Evolutionary conservation across 64 coral and sea anemone genomes (phyloP).

Genomic region (Cladopsammia gracilis): DNA sequence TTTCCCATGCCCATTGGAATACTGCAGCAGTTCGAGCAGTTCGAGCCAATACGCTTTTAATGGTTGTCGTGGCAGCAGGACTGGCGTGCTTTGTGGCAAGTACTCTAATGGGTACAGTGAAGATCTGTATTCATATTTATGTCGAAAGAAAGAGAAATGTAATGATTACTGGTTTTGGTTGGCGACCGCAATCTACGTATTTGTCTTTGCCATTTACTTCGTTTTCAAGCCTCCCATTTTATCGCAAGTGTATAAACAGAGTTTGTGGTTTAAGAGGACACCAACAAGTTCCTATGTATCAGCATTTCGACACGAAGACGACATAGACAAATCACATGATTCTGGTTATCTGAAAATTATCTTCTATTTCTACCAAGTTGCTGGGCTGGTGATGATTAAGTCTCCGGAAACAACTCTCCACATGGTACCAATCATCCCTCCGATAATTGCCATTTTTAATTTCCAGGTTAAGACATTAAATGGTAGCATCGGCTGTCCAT

Average conservation of each 20-base stretch:
- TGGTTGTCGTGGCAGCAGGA: constrained; percentile 55
- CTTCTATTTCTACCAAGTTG: constrained; percentile 91
- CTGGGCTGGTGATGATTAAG: constrained; percentile 44
- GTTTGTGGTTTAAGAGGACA: constrained; percentile 54
- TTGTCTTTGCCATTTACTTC: constrained; percentile 53
- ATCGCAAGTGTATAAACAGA: constrained; percentile 18
- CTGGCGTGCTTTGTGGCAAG: constrained; percentile 67
- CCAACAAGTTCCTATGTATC: not conserved
- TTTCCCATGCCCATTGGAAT: constrained; percentile 65
- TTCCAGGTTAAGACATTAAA: constrained; percentile 66
- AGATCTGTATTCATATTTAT: constrained; percentile 64
- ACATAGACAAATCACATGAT: not conserved
- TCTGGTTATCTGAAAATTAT: constrained; percentile 79
- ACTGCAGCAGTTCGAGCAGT: constrained; percentile 15
- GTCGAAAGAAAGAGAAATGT: constrained; percentile 59
- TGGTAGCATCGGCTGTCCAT: constrained; percentile 69
- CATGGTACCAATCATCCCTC: constrained; percentile 48
- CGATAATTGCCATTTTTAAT: constrained; percentile 80
- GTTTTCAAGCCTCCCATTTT: constrained; percentile 67
- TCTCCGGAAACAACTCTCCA: constrained; percentile 7
- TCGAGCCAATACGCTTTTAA: not conserved
- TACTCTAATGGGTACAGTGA: constrained; percentile 68
- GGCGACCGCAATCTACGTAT: constrained; percentile 6
- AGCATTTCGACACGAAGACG: not conserved
- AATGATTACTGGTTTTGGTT: constrained; percentile 84